These are phyloP conservation scores for Entomobrya proxima DNA, from an alignment of 2,888 invertebrate species.

Conservation along the genomic window DNA sequence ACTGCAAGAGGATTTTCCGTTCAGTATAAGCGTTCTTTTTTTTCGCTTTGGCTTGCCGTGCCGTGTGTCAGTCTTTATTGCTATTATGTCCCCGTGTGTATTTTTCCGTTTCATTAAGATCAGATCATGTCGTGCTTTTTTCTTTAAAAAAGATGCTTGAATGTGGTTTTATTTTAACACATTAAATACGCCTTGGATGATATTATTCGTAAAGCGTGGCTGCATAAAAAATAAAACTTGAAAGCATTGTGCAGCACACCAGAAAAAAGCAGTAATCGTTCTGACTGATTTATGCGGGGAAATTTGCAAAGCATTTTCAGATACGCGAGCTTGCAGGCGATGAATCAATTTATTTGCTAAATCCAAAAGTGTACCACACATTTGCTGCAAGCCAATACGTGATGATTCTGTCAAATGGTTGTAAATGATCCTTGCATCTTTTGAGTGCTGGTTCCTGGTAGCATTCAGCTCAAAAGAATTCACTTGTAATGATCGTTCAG, in stretches of 20 bases:
- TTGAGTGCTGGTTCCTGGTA: too few relatives aligned
- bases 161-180: conserved; percentile 1
- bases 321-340: background rate
- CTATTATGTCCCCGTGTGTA: conserved; percentile 13
- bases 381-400: too few relatives aligned
- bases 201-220: background rate
- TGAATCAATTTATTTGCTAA: background rate
- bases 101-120: conserved; percentile 34
- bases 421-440: too few relatives aligned
- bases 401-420: too few relatives aligned
- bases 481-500: too few relatives aligned
- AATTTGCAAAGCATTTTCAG: background rate
- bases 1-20: too few relatives aligned
- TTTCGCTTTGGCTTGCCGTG: background rate
- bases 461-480: too few relatives aligned
- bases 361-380: background rate
- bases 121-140: conserved; percentile 2
- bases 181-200: conserved; percentile 14
- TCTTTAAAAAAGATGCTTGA: background rate
- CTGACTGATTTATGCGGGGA: conserved; percentile 1
- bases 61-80: background rate
- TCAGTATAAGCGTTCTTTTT: too few relatives aligned
- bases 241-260: too few relatives aligned
- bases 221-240: background rate
- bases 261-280: background rate